Evolutionary conservation across 2,888 invertebrate species (phyloP), one percentile per base, ranked within the genome.

Genomic region (Mesochorus sp.): DNA sequence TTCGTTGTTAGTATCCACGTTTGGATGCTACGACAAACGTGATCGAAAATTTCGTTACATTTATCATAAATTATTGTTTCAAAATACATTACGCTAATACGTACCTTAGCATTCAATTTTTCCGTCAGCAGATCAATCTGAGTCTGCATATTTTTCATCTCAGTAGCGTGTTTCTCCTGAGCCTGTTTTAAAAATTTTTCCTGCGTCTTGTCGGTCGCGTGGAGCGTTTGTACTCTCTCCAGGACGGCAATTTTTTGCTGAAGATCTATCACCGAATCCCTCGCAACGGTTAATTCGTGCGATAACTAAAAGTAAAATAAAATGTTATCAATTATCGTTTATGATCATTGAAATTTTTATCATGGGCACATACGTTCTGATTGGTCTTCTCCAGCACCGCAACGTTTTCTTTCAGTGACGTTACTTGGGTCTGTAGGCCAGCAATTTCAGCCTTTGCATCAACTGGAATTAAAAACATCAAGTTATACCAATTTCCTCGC

Each of bases 121-220:
- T 89, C 89, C 10, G 88, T 87, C 8, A 92, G 77, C 57, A 89
- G 88, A 62, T 91, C 91, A 26, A 93, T 87, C 82, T 92, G 92
- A n/a, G 91, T 92, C 80, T 92, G 92, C 88, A 92, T 86, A 74
- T 92, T 90, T 80, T 92, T 91, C 28, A 92, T 86, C 85, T 93
- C 91, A 0, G 91, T 91, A 0, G 89, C 88, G 79, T 93, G 91
- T n/a, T 91, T 88, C 24, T 93, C 92, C 76, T 92, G 92, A 10
- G 90, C 82, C 71, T 92, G 91, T 51, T 91, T 93, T 62, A 92
- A 82, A 67, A 92, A 87, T 51, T 88, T 88, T 24, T 90, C 90
- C n/a, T 89, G 85, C 0, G 84, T 84, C 76, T 86, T 89, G 61
- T 90, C 89, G 62, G 81, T 87, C 2, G 85, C 76, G 49, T 89